Evolutionary conservation across 2,797 vertebrate species (phyloP), one percentile per base, ranked within the genome.

Genomic region (Eospalax fontanierii): DNA sequence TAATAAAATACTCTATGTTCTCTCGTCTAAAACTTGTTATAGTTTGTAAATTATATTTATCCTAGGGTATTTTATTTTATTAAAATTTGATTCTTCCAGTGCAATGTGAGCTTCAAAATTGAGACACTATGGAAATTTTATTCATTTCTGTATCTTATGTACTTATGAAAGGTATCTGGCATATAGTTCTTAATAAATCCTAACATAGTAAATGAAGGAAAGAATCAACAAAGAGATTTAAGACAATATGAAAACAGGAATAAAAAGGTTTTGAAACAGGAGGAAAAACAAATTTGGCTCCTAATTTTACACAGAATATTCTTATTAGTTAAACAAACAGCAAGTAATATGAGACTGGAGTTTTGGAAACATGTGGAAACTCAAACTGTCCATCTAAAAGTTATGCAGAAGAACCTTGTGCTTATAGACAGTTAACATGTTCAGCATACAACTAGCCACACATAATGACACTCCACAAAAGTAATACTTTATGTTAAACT

Each of bases 391-490:
- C 9, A 8, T 30, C 30, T 73, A 61, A 87, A 35, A 80, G 5
- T 0, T 54, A 35, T 10, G 54, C 21, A 15, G 10, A 61, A 35
- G 30, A 46, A 43, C 3, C 6, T 8, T 50, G 3, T 84, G 8
- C 24, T 38, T 35, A n/a, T 4, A 11, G 30, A 43, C 2, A 3
- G 2, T 1, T 21, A 26, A 19, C 6, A 8, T 76, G 1, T 61
- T 26, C 33, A 7, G 18, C 7, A 30, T 61, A 68, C 7, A 73
- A 24, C 19, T 4, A 79, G 19, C 50, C 54, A 35, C 19, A 46
- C 26, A 15, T 46, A 79, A 66, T 33, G 6, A 79, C 16, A 50
- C 2, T 30, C 0, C 1, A 63, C 71, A 86, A 18, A 22, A 68
- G 3, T 28, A 38, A 81, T 1, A 57, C 86, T 54, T 22, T 6